Evolutionary conservation across 2,888 invertebrate genomes (phyloP).

Genomic region (Microctonus hyperodae): DNA sequence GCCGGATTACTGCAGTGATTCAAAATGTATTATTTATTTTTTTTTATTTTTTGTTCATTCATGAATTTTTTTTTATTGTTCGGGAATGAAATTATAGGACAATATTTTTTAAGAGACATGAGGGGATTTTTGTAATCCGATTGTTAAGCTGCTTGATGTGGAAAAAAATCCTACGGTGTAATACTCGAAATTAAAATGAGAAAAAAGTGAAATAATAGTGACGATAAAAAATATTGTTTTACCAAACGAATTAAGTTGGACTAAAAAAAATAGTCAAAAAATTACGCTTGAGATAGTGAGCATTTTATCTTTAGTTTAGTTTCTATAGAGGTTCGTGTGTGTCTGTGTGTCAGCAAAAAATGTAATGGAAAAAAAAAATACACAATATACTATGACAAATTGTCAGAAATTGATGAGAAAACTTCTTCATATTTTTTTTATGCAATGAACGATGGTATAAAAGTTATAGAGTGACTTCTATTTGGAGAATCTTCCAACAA

Average conservation of each 20-base stretch:
- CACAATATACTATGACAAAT: neutral
- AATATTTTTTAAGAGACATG: constrained; percentile 2
- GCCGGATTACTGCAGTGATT: constrained; percentile 2
- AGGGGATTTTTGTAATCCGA: neutral
- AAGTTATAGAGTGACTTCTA: neutral
- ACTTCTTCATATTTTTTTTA: neutral
- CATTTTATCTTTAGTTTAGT: neutral
- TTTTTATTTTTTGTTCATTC: neutral
- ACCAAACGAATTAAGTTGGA: neutral
- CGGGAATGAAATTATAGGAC: neutral
- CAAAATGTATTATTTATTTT: neutral
- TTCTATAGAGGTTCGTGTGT: too few relatives aligned
- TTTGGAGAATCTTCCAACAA: neutral
- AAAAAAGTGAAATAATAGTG: neutral
- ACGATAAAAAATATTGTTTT: neutral
- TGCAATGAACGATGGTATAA: neutral
- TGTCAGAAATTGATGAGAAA: neutral
- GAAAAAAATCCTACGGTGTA: neutral
- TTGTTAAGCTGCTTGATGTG: neutral
- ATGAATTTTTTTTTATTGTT: neutral
- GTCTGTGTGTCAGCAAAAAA: neutral
- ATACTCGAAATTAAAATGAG: neutral
- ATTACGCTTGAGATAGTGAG: neutral
- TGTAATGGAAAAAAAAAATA: neutral
- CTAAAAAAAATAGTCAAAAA: neutral